A percentile compares a stretch with the other conserved stretches of the same genome.
phyloP scores from a whole-genome alignment of 2,888 invertebrate species.

The Quadriops clusia region DNA sequence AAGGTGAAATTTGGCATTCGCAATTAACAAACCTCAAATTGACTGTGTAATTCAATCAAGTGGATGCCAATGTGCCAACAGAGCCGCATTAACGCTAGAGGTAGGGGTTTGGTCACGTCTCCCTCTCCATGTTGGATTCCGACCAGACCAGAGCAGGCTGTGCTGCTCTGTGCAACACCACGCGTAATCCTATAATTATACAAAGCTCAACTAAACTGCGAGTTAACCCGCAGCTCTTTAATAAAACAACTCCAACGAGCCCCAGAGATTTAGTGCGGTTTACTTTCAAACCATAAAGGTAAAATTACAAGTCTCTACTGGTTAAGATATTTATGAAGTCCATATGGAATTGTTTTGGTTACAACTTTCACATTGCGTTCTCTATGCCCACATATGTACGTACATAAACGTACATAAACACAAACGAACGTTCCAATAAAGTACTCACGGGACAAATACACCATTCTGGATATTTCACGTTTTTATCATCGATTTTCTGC shows the following conservation, averaged over 20 bases:
- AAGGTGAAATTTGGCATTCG: too few species aligned
- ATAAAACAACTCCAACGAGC: conserved; percentile 26
- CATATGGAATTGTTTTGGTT: conserved; percentile 24
- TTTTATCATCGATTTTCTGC: too few species aligned
- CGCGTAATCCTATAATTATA: conserved; percentile 24
- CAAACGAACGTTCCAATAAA: too few species aligned
- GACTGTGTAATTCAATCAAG: conserved; percentile 21
- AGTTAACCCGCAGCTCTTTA: conserved; percentile 24
- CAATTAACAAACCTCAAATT: conserved; percentile 20
- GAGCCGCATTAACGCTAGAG: too few species aligned
- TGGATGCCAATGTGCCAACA: conserved; percentile 14
- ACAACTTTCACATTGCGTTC: conserved; percentile 14
- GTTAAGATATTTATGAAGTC: conserved; percentile 35
- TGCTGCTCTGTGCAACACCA: conserved; percentile 5
- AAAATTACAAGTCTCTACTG: conserved; percentile 35
- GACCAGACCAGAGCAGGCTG: too few species aligned
- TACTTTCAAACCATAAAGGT: conserved; percentile 36
- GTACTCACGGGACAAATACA: too few species aligned
- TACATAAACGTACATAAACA: too few species aligned
- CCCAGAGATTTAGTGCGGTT: conserved; percentile 32
- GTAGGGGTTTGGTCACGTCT: too few species aligned
- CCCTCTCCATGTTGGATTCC: too few species aligned
- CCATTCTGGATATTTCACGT: too few species aligned
- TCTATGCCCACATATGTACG: too few species aligned
- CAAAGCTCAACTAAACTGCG: conserved; percentile 20